These are phyloP conservation scores for Oryzias woworae DNA, from an alignment of 2,113 vertebrate species.

Conservation along the genomic window DNA sequence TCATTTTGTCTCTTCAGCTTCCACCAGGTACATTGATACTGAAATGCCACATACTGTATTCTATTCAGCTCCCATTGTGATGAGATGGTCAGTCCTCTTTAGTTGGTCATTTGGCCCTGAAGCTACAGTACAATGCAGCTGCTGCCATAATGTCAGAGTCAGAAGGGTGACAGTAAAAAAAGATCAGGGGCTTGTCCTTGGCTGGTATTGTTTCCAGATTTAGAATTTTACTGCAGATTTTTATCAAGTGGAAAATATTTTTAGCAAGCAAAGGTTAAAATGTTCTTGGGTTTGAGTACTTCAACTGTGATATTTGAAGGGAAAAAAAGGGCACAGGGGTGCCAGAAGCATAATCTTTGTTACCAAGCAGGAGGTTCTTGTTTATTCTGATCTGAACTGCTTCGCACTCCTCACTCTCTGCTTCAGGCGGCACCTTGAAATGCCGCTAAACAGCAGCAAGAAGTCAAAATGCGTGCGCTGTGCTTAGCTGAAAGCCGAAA, in stretches of 20 bases:
- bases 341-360: background rate
- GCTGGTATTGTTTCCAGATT: constrained; percentile 30
- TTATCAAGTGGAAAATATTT: constrained; percentile 1
- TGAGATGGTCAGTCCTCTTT: constrained; percentile 3
- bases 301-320: background rate
- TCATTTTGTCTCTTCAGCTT: constrained; percentile 13
- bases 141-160: constrained; percentile 38
- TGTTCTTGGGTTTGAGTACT: background rate
- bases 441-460: constrained; percentile 23
- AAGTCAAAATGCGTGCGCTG: constrained; percentile 1
- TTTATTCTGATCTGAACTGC: constrained; percentile 41
- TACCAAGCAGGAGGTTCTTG: constrained; percentile 21
- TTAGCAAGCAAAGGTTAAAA: background rate
- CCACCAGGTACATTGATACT: constrained; percentile 13
- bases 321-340: background rate
- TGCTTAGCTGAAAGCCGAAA: background rate
- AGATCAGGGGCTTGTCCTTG: constrained; percentile 22
- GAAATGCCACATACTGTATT: constrained; percentile 12
- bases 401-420: constrained; percentile 26
- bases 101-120: constrained; percentile 17
- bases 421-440: constrained; percentile 37
- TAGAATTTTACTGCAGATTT: constrained; percentile 20
- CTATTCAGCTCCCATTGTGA: background rate
- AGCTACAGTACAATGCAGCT: constrained; percentile 43
- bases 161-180: constrained; percentile 9